phyloP scores from a whole-genome alignment of 2,888 invertebrate genomes.

The Liopterus haemorrhoidalis region DNA sequence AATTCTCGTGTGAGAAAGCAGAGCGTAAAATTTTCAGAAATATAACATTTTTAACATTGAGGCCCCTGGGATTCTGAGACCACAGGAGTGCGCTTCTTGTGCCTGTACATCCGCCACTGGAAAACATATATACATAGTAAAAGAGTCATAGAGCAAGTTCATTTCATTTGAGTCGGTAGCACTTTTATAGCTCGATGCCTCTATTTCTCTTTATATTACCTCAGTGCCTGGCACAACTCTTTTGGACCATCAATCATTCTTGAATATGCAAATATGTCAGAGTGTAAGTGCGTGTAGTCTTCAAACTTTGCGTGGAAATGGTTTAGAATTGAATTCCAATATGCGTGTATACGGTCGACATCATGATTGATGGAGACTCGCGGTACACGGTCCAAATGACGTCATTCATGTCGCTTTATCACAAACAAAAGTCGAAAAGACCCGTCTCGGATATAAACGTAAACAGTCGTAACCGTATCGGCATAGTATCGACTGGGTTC shows the following conservation, averaged over 20 bases:
- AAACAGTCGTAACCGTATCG: background rate
- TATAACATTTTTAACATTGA: no score
- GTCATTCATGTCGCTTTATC: slow-evolving; percentile 19
- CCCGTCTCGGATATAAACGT: no score
- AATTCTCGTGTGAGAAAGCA: no score
- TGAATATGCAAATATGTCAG: slow-evolving; percentile 25
- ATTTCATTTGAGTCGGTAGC: background rate
- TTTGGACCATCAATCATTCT: slow-evolving; percentile 23
- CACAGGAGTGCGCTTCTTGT: no score
- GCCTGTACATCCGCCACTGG: no score
- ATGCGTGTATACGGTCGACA: slow-evolving; percentile 19
- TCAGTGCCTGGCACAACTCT: slow-evolving; percentile 19
- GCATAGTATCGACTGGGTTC: no score
- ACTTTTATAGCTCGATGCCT: slow-evolving; percentile 17
- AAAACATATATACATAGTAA: background rate
- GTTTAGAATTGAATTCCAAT: slow-evolving; percentile 24
- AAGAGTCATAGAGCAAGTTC: background rate
- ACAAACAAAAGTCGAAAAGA: no score
- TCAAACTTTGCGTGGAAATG: slow-evolving; percentile 23
- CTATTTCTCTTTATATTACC: slow-evolving; percentile 12
- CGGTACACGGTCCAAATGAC: slow-evolving; percentile 11
- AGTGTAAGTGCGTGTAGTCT: slow-evolving; percentile 24
- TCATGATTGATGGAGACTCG: slow-evolving; percentile 21
- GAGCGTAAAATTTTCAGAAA: no score
- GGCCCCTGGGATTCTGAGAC: no score